Percentiles rank a stretch among this genome's conserved stretches.
phyloP scores from a whole-genome alignment of 1,140 invertebrate species.

The Drosophila leontia region DNA sequence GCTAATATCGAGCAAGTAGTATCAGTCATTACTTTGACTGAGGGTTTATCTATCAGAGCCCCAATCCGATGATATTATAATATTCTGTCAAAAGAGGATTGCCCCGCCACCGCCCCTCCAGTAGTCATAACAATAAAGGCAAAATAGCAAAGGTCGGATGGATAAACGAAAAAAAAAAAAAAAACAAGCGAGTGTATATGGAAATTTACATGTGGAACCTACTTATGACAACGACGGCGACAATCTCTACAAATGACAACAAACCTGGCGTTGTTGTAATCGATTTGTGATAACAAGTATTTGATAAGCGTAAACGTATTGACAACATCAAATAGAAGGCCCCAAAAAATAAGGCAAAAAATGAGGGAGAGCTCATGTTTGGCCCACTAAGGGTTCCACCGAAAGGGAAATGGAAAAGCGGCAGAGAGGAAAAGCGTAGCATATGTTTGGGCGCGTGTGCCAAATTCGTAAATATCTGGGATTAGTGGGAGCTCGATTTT shows the following conservation, averaged over 20 bases:
- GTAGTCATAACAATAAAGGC: constrained; percentile 40
- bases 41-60: constrained; percentile 3
- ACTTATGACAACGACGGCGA: constrained; percentile 38
- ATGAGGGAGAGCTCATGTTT: neutral
- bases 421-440: constrained; percentile 18
- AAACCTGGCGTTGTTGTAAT: constrained; percentile 59
- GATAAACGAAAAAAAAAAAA: constrained; percentile 1
- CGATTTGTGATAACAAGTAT: constrained; percentile 82
- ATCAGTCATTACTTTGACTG: constrained; percentile 40
- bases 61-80: constrained; percentile 33
- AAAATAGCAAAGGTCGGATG: constrained; percentile 26
- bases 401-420: constrained; percentile 19
- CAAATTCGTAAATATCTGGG: constrained; percentile 70
- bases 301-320: constrained; percentile 82
- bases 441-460: constrained; percentile 68
- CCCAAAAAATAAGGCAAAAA: constrained; percentile 2
- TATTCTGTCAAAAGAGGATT: constrained; percentile 35
- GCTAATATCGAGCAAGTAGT: constrained; percentile 2
- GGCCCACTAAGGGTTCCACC: constrained; percentile 13
- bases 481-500: constrained; percentile 50
- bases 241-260: constrained; percentile 65
- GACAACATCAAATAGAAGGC: constrained; percentile 68
- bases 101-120: constrained; percentile 2
- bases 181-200: constrained; percentile 20
- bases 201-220: constrained; percentile 29